Base-by-base conservation (phyloP, 2,888 invertebrate genomes). In the Atethmia centrago region DNA sequence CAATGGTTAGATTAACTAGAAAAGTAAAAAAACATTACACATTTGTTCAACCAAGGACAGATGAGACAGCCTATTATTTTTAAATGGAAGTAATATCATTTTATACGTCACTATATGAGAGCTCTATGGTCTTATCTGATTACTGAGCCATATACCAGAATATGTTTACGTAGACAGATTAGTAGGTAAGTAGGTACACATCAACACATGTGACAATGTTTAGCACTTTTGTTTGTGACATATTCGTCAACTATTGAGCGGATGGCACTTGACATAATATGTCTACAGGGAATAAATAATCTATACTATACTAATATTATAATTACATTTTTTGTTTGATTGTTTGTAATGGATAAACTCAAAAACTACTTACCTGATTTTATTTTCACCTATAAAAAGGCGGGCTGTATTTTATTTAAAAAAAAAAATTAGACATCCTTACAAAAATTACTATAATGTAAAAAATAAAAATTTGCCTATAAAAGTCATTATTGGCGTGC, bases 101-200 rank as follows among this genome's bases (percentile, higher is more conserved):
- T 62, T 68, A 51, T 69, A 59, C 49, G 71, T 62, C 74, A 82
- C 5, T 68, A 1, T 62, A 36, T n/a, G 40, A 47, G 25, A 51
- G 49, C 47, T 61, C n/a, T 69, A 55, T 71, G 55, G 45, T 63
- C 45, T 69, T 79, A 82, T 82, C 76, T 72, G 81, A 70, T 82
- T 28, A 67, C 68, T 12, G 14, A 14, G 67, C 42, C 59, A 28
- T 83, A 73, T 77, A 80, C 56, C 71, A 62, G 77, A 71, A 77
- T 66, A 70, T 83, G 82, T 82, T 69, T 76, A 66, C 71, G 25
- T 66, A 65, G 68, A 45, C 51, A 77, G 80, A 82, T 83, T 80
- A 80, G 53, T 62, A 36, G 28, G 3, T 36, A 76, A n/a, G n/a
- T n/a, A n/a, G n/a, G n/a, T n/a, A n/a, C n/a, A n/a, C n/a, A n/a